phyloP scores from a whole-genome alignment of 1,140 invertebrate species.

The Drosophila pandora region DNA sequence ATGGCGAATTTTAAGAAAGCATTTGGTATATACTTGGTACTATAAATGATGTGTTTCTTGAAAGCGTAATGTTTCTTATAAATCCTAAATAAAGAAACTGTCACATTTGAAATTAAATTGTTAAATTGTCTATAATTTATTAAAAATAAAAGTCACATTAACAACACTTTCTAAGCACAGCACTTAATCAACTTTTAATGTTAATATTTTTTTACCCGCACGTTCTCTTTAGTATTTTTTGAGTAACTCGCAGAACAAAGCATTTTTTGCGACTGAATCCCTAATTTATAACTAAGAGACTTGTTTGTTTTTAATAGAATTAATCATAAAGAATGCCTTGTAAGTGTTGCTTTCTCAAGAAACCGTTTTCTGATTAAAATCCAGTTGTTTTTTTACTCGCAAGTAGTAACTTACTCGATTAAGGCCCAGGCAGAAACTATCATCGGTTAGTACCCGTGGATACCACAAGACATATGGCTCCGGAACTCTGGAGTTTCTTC shows the following conservation, averaged over 20 bases:
- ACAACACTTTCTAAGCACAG: not conserved
- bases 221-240: too few relatives aligned
- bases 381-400: not conserved
- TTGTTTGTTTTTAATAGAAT: too few relatives aligned
- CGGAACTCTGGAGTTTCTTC: constrained; percentile 33
- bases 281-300: too few relatives aligned
- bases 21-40: too few relatives aligned
- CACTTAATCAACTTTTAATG: too few relatives aligned
- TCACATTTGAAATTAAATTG: not conserved
- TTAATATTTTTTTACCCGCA: too few relatives aligned
- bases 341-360: not conserved
- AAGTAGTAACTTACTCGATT: too few relatives aligned
- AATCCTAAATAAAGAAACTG: not conserved
- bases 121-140: not conserved
- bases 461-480: constrained; percentile 9
- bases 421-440: constrained; percentile 8
- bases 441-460: constrained; percentile 12
- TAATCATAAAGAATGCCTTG: too few relatives aligned
- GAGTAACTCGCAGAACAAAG: too few relatives aligned
- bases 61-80: not conserved
- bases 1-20: too few relatives aligned
- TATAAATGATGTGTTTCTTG: not conserved
- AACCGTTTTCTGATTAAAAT: constrained; percentile 9
- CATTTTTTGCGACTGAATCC: too few relatives aligned
- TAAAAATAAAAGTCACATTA: not conserved